phyloP scores from a whole-genome alignment of 2,113 vertebrate genomes.

The Platycercus adscitus region DNA sequence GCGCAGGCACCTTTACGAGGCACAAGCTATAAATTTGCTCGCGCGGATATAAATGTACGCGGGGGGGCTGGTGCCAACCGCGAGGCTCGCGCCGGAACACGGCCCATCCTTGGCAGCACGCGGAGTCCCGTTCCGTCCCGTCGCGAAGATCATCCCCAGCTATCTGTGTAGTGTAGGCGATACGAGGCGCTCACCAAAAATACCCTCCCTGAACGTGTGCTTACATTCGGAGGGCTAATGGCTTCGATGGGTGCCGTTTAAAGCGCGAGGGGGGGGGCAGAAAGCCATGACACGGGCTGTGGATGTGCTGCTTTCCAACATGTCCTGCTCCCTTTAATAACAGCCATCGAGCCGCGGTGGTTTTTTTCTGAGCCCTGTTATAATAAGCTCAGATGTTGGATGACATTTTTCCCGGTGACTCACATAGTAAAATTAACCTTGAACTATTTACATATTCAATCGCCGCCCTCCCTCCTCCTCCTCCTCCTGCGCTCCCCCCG shows the following conservation, averaged over 20 bases:
- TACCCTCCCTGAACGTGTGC: conserved; percentile 53
- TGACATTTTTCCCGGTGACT: conserved; percentile 50
- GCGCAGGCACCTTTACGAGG: not conserved
- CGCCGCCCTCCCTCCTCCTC: conserved; percentile 65
- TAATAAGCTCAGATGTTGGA: conserved; percentile 45
- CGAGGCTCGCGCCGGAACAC: not conserved
- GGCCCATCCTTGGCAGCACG: conserved; percentile 29
- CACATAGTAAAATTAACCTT: conserved; percentile 63
- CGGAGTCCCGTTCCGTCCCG: conserved; percentile 22
- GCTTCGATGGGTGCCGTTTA: not conserved
- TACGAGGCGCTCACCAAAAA: conserved; percentile 39
- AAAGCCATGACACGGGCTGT: not conserved
- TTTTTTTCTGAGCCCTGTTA: conserved; percentile 24
- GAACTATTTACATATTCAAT: conserved; percentile 57
- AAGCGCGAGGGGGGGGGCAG: not conserved
- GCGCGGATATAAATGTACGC: not conserved
- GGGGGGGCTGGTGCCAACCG: not conserved
- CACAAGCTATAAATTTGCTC: conserved; percentile 19
- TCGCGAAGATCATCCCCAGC: not conserved
- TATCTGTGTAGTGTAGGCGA: not conserved
- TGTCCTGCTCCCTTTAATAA: conserved; percentile 15
- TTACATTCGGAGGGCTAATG: not conserved
- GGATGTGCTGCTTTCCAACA: not conserved
- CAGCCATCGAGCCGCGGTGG: not conserved
- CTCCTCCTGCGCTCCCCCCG: not conserved